Base-by-base conservation (phyloP, 2,888 invertebrate genomes). In the Eupithecia exiguata region DNA sequence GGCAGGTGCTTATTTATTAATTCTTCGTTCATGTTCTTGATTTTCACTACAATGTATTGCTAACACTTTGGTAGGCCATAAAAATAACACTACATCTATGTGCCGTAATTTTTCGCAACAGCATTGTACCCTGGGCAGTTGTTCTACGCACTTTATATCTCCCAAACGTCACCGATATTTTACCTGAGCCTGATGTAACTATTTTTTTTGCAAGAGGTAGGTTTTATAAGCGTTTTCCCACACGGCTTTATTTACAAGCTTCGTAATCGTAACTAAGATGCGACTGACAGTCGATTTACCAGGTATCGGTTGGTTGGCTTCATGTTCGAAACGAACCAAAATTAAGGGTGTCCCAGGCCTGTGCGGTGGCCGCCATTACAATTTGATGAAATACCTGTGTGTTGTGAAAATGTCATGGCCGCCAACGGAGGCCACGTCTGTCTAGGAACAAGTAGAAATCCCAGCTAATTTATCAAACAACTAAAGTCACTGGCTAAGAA, bases 111-210 rank as follows among this genome's bases (percentile, higher is more conserved):
- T 21, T 53, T 53, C 53, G 53, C 4, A 53, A n/a, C 53, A 53
- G 10, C 21, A 58, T 58, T 25, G 58, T 12, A 25, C 58, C 58
- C 58, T 58, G 25, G 58, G 25, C 25, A 58, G 25, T 58, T 58
- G 25, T 58, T 58, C 58, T 58, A 12, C 58, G 58, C 58, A 58
- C 25, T 58, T 58, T 58, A 58, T 58, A 58, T 58, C 25, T 58
- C 58, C 25, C 58, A 25, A 58, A 12, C 58, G 58, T 58, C 58
- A 58, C 12, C 10, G 14, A 58, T 58, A 25, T 14, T 58, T 58
- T 25, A 58, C 58, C 25, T 53, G 10, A 58, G 21, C 12, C 58
- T 58, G 58, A 25, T 58, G n/a, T n/a, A 53, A 53, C 21, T 14
- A 12, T 58, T 53, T 21, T 58, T 53, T 10, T 53, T 21, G 21